Base-by-base conservation (phyloP, 2,888 invertebrate genomes). In the Loripinus fragilis region DNA sequence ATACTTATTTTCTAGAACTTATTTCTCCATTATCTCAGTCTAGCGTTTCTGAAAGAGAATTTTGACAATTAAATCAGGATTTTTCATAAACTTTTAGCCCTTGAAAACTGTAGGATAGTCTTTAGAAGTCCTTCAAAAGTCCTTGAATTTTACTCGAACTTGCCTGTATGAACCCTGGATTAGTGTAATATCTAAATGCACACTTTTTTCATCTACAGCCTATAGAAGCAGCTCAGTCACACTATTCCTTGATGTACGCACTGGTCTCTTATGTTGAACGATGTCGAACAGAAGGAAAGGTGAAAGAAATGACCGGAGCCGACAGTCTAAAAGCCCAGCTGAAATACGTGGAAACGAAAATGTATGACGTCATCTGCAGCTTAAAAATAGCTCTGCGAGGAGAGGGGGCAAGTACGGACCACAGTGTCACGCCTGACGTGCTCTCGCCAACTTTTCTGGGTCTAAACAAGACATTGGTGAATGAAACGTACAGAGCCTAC, bases 281-380 rank as follows among this genome's bases (percentile, higher is more conserved):
- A 23, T n/a, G 60, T 33, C 60, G 60, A 17, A 60, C 60, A 20
- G 60, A 60, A 25, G 60, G 60, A 33, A 10, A 60, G 17, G 17
- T 60, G 17, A 30, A 33, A 2, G 7, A 20, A 7, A 60, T 60
- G 60, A 33, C 20, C 17, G 23, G 60, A 17, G 17, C 8, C 3
- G 33, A 60, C 15, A 60, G 12, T 8, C 33, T 60, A 15, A 60
- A 20, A 20, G 17, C 12, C 3, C 30, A 60, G 17, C 60, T 60
- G 7, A 30, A 60, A 5, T 10, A 33, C 23, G 33, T 60, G 30
- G 23, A 60, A 28, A 28, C 7, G 23, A 60, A 60, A 23, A 33
- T 60, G 60, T 60, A 60, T 33, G 60, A 60, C n/a, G n/a, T 60
- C 10, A 60, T 60, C 60, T 60, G 60, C 33, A 60, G 60, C 23